phyloP scores from a whole-genome alignment of 2,888 invertebrate species.

The Bimastos eiseni region DNA sequence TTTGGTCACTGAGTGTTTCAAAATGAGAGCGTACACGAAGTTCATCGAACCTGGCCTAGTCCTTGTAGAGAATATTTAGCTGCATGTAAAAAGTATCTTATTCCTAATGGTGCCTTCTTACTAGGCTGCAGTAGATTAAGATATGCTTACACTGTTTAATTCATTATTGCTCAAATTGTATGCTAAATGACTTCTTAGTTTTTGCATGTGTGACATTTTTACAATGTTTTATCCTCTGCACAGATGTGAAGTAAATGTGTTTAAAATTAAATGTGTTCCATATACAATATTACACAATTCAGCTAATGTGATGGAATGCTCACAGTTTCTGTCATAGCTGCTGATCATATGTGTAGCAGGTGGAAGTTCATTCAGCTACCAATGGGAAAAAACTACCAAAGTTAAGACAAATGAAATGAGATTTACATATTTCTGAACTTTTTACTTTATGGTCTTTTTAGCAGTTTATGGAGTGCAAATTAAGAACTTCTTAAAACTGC shows the following conservation, averaged over 20 bases:
- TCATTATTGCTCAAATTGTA: background rate
- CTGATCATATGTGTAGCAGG: background rate
- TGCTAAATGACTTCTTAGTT: background rate
- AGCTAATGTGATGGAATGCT: background rate
- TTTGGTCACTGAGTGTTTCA: background rate
- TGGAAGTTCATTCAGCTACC: background rate
- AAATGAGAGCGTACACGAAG: background rate
- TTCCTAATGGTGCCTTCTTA: background rate
- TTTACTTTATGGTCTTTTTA: no score
- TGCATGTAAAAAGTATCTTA: background rate
- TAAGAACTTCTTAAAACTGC: no score
- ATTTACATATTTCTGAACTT: background rate
- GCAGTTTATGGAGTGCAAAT: no score
- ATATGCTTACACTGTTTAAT: background rate
- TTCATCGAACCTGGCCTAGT: background rate
- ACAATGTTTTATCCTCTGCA: background rate
- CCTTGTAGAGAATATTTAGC: background rate
- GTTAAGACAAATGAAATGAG: background rate
- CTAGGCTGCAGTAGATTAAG: background rate
- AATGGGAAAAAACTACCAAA: background rate
- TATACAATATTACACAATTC: no score
- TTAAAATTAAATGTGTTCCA: background rate
- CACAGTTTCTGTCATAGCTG: background rate
- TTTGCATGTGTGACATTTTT: background rate
- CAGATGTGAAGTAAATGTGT: background rate